Conservation (phyloP, 2,113 vertebrate species). For the Etheostoma spectabile region DNA sequence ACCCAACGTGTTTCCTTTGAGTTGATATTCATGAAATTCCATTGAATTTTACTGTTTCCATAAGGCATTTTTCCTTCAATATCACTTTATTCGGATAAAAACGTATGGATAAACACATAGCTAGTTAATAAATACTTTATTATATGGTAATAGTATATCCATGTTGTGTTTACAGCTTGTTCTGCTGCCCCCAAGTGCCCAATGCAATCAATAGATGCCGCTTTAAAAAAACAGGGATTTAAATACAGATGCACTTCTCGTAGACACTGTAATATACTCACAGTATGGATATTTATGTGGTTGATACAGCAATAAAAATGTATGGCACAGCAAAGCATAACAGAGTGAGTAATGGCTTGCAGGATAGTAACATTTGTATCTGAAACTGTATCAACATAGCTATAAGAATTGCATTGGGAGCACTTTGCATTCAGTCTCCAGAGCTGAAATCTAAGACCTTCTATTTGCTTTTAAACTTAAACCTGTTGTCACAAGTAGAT, state of each 20-base stretch:
- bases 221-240: background rate
- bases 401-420: background rate
- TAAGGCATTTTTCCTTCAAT: too few species aligned
- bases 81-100: too few species aligned
- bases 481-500: background rate
- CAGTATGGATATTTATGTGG: background rate
- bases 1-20: too few species aligned
- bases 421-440: background rate
- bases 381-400: slow-evolving; percentile 12
- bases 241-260: background rate
- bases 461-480: slow-evolving; percentile 16
- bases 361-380: slow-evolving; percentile 14
- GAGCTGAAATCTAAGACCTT: slow-evolving; percentile 8
- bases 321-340: slow-evolving; percentile 8
- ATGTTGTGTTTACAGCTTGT: background rate
- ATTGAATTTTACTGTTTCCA: too few species aligned
- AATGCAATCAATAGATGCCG: background rate
- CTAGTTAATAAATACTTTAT: too few species aligned
- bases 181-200: background rate
- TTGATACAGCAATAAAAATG: slow-evolving; percentile 9
- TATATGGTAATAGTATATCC: too few species aligned
- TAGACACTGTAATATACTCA: background rate
- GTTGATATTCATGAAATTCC: too few species aligned
- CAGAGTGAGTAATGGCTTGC: background rate
- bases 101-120: too few species aligned